Base-by-base conservation (phyloP, 2,113 vertebrate species). In the Paracanthobrama guichenoti region DNA sequence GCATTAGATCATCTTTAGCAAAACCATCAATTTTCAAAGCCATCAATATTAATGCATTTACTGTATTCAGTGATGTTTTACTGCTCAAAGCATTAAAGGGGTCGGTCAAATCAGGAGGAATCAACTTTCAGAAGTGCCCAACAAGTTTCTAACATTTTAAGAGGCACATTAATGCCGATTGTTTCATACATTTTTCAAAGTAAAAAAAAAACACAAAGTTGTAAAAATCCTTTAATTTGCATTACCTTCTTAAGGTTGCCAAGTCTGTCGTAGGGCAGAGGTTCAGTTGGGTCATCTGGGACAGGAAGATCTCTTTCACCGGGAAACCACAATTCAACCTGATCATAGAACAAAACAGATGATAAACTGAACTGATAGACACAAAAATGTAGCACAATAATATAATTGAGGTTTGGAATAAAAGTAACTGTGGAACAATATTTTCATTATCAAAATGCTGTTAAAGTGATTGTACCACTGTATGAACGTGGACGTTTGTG, bases 241-340 rank as follows among this genome's bases (percentile, higher is more conserved):
- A 18, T 28, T 60, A 98, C 97, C 96, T 95, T 90, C 90, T 86
- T 90, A 16, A 99, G 93, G 84, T 95, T 90, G 48, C 87, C 89
- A 26, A 93, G 89, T 55, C 94, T 95, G 71, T 96, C 90, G 57
- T 92, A 94, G 39, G 93, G 93, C 39, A 93, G 42, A 4, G 91
- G 91, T 79, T 96, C 94, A 71, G 90, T 69, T 1, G 91, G 93
- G 88, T 93, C 93, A 81, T 95, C 90, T 44, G 93, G 92, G 72
- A 92, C 14, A 48, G 86, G 87, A 81, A 89, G 53, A 42, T 92
- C 88, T 88, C 86, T 90, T 1, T 94, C 92, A 88, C 72, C 88
- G 35, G 90, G 88, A 93, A 99, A 98, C 97, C 97, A 98, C 74
- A 97, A 92, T 42, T 96, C 94, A 79, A 90, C 91, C 97, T 98